Base-by-base conservation (phyloP, 2,888 invertebrate species). In the Phania funesta region DNA sequence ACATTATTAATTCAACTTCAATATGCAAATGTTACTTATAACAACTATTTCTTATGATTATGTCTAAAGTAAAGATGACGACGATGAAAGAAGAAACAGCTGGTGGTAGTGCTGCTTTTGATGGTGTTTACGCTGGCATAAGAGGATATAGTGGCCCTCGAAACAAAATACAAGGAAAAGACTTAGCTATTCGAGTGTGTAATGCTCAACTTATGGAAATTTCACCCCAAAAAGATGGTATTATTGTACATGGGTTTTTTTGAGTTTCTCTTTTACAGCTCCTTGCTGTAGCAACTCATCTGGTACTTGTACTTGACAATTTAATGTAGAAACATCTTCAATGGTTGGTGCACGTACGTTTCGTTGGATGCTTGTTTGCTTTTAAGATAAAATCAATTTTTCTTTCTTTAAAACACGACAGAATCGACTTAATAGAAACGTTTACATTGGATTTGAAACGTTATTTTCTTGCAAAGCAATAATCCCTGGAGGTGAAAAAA, bases 201-300 rank as follows among this genome's bases (percentile, higher is more conserved):
- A 74, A 82, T 82, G 82, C 82, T 78, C 82, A 78, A 78, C 78
- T 82, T 82, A 82, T 82, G 78, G 70, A 82, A 82, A 82, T 82
- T 75, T 77, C 5, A 0, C 13, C 6, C 8, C 8, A 22, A 54
- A 26, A 44, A 50, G n/a, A n/a, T n/a, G n/a, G 56, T 56, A n/a
- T 4, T 60, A 3, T 35, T 8, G n/a, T 4, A 26, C n/a, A 48
- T 41, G n/a, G n/a, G n/a, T 22, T 22, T 1, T 48, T 29, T 29
- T 29, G 5, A 2, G 18, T 32, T 52, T 24, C 20, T 24, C n/a
- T 50, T 35, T 26, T 44, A n/a, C 13, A 38, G 35, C 22, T 54
- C 29, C 22, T 8, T 68, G 60, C 16, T 44, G 32, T 50, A 60
- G 9, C 38, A 44, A 68, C 32, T 44, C 41, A 50, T 41, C 50